These are phyloP conservation scores for Platygyra sinensis DNA, from an alignment of 64 coral and sea anemone genomes.

Conservation along the genomic window DNA sequence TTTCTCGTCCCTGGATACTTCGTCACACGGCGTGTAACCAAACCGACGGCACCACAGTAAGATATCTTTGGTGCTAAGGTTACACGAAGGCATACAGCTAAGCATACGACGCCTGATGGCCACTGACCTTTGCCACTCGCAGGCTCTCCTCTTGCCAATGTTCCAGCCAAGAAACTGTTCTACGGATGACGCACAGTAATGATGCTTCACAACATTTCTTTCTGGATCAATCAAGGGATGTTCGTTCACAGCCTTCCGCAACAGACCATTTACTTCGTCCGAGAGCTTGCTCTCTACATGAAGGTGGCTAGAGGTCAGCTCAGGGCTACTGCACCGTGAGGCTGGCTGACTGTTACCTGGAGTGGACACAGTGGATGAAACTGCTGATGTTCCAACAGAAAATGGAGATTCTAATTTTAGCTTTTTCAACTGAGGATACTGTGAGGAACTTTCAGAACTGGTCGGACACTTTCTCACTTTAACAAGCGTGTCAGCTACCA, in stretches of 20 bases:
- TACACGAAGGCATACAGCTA: conserved; percentile 11
- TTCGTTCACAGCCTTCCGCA: conserved; percentile 34
- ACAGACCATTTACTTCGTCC: conserved; percentile 37
- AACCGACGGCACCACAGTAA: conserved; percentile 77
- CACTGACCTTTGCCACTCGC: conserved; percentile 83
- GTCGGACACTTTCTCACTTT: neutral
- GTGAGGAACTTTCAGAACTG: neutral
- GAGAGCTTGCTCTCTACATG: neutral
- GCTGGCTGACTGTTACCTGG: conserved; percentile 49
- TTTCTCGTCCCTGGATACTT: neutral
- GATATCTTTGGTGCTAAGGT: conserved; percentile 70
- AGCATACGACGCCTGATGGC: conserved; percentile 58
- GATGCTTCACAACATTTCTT: conserved; percentile 40
- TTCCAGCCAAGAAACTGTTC: conserved; percentile 80
- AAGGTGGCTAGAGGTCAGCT: neutral
- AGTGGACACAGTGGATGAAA: conserved; percentile 42
- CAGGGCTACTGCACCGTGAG: conserved; percentile 77
- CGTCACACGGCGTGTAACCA: conserved; percentile 59
- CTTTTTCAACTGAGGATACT: conserved; percentile 52
- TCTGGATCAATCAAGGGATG: conserved; percentile 72
- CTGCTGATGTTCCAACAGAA: conserved; percentile 30
- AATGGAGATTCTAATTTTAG: conserved; percentile 57
- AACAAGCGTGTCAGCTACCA: neutral
- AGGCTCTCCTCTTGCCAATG: conserved; percentile 83
- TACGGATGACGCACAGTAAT: conserved; percentile 63